Percentiles rank a stretch among this genome's conserved stretches.
Evolutionary conservation across 1,140 invertebrate species (phyloP).

Genomic region (Dreissena polymorpha): DNA sequence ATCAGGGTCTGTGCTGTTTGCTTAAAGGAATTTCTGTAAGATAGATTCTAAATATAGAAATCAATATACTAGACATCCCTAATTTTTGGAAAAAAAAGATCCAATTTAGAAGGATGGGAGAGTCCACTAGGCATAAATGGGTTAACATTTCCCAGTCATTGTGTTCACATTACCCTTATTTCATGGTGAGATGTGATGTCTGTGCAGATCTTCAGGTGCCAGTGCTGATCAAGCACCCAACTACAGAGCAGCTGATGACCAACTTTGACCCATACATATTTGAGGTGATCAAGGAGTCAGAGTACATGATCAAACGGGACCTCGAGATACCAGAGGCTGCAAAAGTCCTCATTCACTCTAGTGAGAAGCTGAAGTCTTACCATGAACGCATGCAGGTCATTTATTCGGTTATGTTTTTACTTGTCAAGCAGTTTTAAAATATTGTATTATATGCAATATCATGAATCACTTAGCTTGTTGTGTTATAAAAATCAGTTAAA

Average conservation of each 20-base stretch:
- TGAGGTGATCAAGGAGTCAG: constrained; percentile 89
- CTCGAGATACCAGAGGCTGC: constrained; percentile 91
- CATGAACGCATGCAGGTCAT: constrained; percentile 88
- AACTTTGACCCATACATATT: constrained; percentile 77
- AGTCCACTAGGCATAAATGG: too few relatives aligned
- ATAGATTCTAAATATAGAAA: too few relatives aligned
- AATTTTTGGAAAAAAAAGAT: too few relatives aligned
- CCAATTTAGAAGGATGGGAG: too few relatives aligned
- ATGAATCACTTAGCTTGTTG: too few relatives aligned
- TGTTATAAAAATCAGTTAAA: too few relatives aligned
- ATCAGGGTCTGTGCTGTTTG: too few relatives aligned
- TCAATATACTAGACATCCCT: too few relatives aligned
- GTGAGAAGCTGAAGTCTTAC: constrained; percentile 82
- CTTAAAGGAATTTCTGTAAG: too few relatives aligned
- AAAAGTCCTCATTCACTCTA: constrained; percentile 87
- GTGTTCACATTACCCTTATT: too few relatives aligned
- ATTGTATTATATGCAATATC: too few relatives aligned
- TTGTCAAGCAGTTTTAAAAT: neutral
- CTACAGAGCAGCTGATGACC: constrained; percentile 71
- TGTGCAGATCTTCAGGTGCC: constrained; percentile 72
- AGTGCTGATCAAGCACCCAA: constrained; percentile 70
- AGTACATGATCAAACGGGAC: constrained; percentile 91
- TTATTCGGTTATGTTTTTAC: constrained; percentile 42
- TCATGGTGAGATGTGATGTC: neutral
- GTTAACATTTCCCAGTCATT: too few relatives aligned